Conservation (phyloP, 2,113 vertebrate genomes). For the Ochotona princeps region DNA sequence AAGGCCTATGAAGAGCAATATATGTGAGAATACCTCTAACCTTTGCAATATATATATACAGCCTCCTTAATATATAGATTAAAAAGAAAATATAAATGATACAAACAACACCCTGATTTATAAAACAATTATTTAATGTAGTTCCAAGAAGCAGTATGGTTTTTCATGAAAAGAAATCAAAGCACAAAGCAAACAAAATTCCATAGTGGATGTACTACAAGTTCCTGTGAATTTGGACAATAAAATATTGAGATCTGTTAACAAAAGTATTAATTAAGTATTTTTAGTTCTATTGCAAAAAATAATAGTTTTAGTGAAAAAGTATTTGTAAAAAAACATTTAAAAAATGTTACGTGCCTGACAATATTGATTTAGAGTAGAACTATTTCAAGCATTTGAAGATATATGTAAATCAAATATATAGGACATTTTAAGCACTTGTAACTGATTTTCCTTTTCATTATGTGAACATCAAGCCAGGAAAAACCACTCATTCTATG, state of each 20-base stretch:
- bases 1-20: background rate
- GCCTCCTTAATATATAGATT: background rate
- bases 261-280: background rate
- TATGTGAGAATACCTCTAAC: background rate
- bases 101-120: background rate
- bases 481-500: background rate
- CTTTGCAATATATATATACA: background rate
- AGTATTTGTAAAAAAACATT: background rate
- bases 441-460: slow-evolving; percentile 15
- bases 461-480: background rate
- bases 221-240: background rate
- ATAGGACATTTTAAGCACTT: background rate
- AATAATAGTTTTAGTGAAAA: background rate
- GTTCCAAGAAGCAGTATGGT: background rate
- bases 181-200: background rate
- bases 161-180: slow-evolving; percentile 6
- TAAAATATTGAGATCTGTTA: background rate
- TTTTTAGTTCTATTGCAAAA: background rate
- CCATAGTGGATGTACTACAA: background rate
- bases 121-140: background rate
- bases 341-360: background rate
- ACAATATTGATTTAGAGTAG: background rate
- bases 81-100: background rate
- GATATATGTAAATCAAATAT: background rate
- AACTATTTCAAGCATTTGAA: slow-evolving; percentile 17